Percentiles rank a stretch among this genome's conserved stretches.
These are phyloP conservation scores for Dicycla oo DNA, from an alignment of 2,888 invertebrate genomes.

Conservation along the genomic window DNA sequence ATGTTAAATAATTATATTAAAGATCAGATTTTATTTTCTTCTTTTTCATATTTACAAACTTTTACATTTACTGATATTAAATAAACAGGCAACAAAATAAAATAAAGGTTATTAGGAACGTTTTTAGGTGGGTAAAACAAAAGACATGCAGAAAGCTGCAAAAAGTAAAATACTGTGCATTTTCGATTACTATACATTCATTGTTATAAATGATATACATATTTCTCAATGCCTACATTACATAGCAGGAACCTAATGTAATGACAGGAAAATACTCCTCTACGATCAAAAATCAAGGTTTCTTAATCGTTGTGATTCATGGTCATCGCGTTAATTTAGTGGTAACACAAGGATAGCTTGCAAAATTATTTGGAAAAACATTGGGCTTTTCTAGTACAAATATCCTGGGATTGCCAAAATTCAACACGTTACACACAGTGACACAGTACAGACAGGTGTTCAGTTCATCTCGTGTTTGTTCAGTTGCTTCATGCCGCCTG, in stretches of 20 bases:
- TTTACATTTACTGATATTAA: not conserved
- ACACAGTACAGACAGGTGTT: too few species aligned
- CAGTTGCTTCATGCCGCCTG: not conserved
- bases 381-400: constrained; percentile 23
- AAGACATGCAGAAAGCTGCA: too few species aligned
- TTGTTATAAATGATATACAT: too few species aligned
- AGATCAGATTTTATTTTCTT: not conserved
- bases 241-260: not conserved
- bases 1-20: not conserved
- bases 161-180: too few species aligned
- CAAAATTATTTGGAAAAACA: constrained; percentile 28
- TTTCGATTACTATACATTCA: too few species aligned
- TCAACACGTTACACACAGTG: not conserved
- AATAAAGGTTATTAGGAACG: too few species aligned
- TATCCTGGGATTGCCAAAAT: constrained; percentile 20
- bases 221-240: not conserved
- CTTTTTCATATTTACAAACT: not conserved
- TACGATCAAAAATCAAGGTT: constrained; percentile 42
- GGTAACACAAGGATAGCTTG: constrained; percentile 31
- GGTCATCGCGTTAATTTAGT: constrained; percentile 41
- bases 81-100: too few species aligned
- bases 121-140: too few species aligned
- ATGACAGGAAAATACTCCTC: constrained; percentile 41
- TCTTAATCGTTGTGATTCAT: constrained; percentile 32
- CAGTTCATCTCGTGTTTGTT: not conserved